These are phyloP conservation scores for Bambusicola thoracicus DNA, from an alignment of 2,113 vertebrate species.

Conservation along the genomic window DNA sequence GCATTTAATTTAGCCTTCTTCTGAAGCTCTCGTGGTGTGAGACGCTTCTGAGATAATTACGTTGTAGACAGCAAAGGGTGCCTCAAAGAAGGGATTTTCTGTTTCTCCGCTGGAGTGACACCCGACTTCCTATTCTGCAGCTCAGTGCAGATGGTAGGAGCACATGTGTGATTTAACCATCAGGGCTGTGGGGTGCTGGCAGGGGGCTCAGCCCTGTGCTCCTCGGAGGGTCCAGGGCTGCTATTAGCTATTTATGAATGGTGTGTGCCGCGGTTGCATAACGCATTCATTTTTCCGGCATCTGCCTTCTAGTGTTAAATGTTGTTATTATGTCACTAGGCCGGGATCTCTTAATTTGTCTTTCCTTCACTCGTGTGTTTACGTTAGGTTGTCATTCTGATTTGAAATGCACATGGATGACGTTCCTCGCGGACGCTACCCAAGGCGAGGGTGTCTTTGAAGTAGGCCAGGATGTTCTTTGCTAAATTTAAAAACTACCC, in stretches of 20 bases:
- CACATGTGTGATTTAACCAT: background rate
- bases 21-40: background rate
- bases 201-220: background rate
- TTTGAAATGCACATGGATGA: background rate
- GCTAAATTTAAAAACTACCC: slow-evolving; percentile 80
- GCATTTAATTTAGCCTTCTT: background rate
- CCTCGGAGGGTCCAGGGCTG: rapidly evolving
- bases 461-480: slow-evolving; percentile 86
- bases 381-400: background rate
- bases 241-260: background rate
- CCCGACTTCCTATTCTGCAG: background rate
- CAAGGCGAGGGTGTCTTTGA: slow-evolving; percentile 64
- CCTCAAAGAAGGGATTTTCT: background rate
- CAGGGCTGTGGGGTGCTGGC: rapidly evolving
- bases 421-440: background rate
- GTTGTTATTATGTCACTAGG: background rate
- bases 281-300: background rate
- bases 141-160: background rate
- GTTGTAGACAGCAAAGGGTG: rapidly evolving
- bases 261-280: background rate
- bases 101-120: rapidly evolving
- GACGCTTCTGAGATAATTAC: background rate
- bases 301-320: background rate
- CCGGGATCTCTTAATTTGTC: background rate
- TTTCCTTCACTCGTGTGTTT: rapidly evolving